Percentiles rank a stretch among this genome's conserved stretches.
phyloP scores from a whole-genome alignment of 2,113 vertebrate genomes.

The Paradoxurus hermaphroditus region DNA sequence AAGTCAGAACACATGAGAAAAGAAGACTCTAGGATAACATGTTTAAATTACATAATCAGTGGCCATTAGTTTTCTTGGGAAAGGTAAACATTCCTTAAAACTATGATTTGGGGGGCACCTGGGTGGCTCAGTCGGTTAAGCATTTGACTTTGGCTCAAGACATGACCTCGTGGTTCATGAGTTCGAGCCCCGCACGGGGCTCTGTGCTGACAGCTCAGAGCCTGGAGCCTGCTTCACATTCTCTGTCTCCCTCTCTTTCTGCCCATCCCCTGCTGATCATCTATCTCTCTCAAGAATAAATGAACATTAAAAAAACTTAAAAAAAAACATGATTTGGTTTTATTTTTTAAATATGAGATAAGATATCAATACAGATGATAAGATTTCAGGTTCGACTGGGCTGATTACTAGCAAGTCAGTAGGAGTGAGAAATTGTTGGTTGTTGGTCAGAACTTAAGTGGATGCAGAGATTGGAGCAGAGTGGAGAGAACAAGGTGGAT shows the following conservation, averaged over 20 bases:
- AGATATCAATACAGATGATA: background rate
- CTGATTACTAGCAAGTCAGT: background rate
- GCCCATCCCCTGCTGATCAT: too few relatives aligned
- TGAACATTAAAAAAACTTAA: too few relatives aligned
- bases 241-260: too few relatives aligned
- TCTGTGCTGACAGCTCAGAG: too few relatives aligned
- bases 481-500: background rate
- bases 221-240: too few relatives aligned
- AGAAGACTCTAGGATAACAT: background rate
- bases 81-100: conserved; percentile 2
- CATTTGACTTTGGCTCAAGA: too few relatives aligned
- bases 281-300: too few relatives aligned
- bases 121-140: too few relatives aligned
- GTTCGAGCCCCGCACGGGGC: too few relatives aligned
- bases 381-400: background rate
- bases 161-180: too few relatives aligned
- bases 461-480: background rate
- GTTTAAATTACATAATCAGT: conserved; percentile 51
- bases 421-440: background rate
- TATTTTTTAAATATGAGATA: background rate
- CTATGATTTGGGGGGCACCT: background rate
- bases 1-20: conserved; percentile 40
- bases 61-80: conserved; percentile 7
- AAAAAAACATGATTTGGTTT: background rate
- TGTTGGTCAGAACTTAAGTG: background rate